Evolutionary conservation across 2,888 invertebrate genomes (phyloP).

Genomic region (Pantelozetes paolii): DNA sequence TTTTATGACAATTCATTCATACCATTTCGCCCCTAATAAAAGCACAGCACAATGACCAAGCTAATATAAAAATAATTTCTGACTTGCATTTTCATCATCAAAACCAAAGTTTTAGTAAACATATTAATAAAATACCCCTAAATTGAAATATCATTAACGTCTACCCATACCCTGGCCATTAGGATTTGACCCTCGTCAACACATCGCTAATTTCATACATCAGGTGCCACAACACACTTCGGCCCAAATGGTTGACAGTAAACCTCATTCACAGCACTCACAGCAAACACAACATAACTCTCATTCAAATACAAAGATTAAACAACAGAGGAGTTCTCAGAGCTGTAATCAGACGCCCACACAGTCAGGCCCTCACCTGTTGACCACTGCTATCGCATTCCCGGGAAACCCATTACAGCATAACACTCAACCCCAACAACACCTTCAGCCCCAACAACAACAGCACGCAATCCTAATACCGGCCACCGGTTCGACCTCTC

Average conservation of each 20-base stretch:
- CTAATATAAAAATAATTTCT: too few relatives aligned
- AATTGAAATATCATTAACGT: too few relatives aligned
- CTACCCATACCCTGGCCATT: neutral
- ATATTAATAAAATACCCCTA: too few relatives aligned
- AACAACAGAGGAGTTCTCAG: constrained; percentile 23
- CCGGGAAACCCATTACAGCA: constrained; percentile 43
- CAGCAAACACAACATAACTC: constrained; percentile 30
- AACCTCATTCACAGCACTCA: constrained; percentile 21
- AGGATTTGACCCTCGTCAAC: constrained; percentile 47
- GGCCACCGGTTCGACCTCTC: constrained; percentile 26
- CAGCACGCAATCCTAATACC: constrained; percentile 42
- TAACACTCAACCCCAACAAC: constrained; percentile 34
- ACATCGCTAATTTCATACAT: constrained; percentile 44
- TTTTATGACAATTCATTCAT: too few relatives aligned
- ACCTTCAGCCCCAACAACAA: constrained; percentile 40
- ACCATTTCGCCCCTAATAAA: too few relatives aligned
- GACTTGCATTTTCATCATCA: too few relatives aligned
- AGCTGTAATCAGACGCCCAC: neutral
- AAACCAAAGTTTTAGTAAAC: too few relatives aligned
- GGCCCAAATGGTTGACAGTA: constrained; percentile 6
- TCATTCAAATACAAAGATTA: constrained; percentile 24
- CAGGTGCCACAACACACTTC: constrained; percentile 34
- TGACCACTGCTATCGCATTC: constrained; percentile 41
- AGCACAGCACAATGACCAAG: too few relatives aligned
- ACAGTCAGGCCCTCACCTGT: constrained; percentile 32